These are phyloP conservation scores for Nannoperca obscura DNA, from an alignment of 2,797 vertebrate species.

Conservation along the genomic window DNA sequence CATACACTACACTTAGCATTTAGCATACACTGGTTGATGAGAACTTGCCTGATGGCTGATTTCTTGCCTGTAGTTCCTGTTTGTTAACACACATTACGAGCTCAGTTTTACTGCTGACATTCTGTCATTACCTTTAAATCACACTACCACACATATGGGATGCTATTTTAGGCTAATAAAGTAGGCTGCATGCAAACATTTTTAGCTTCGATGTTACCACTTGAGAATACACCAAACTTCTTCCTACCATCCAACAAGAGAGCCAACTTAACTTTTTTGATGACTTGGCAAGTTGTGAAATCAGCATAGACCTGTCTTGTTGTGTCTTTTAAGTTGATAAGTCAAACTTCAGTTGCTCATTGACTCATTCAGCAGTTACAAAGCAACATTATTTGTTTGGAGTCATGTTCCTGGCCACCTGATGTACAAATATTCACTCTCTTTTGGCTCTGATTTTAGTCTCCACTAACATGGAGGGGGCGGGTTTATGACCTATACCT, in stretches of 20 bases:
- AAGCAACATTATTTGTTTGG: too few species aligned
- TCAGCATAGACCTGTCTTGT: not conserved
- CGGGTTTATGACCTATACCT: too few species aligned
- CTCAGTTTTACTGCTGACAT: not conserved
- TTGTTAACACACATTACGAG: conserved; percentile 1
- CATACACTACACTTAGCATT: too few species aligned
- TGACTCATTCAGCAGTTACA: not conserved
- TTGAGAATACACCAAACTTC: not conserved
- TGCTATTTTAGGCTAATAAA: not conserved
- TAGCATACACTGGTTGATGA: not conserved
- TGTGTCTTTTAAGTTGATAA: not conserved
- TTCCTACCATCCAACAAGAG: too few species aligned
- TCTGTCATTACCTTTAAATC: not conserved
- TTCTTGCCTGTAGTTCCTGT: conserved; percentile 18
- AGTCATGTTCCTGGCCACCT: not conserved
- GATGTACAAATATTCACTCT: not conserved
- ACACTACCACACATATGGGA: not conserved
- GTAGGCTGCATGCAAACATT: not conserved
- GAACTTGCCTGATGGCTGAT: conserved; percentile 10
- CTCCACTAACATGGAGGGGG: too few species aligned
- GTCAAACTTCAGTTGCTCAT: not conserved
- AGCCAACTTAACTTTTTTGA: not conserved
- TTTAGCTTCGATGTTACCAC: not conserved
- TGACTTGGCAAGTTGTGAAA: not conserved
- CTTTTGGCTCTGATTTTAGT: not conserved